Evolutionary conservation across 2,797 vertebrate genomes (phyloP), one percentile per base, ranked within the genome.

Genomic region (Parotocinclus haroldoi): DNA sequence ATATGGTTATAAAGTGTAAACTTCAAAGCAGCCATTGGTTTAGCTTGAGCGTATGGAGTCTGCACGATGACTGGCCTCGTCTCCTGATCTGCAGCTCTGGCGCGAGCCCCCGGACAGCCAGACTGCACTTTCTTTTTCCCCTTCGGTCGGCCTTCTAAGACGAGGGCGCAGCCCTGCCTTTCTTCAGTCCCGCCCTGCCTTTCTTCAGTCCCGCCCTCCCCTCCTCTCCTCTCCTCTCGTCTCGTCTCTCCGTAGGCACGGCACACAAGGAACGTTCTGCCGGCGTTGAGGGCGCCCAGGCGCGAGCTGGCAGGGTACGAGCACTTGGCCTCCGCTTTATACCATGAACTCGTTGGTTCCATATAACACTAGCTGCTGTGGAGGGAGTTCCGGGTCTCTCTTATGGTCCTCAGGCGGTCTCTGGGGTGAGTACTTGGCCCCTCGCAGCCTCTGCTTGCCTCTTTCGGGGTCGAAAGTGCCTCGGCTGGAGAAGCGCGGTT

Each of bases 331-430:
- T 62, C 16, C 45, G 77, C 81, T 83, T 99, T 90, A 98, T 76
- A 99, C 96, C 96, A 99, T 99, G 84, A 98, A 99, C 83, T 99
- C 97, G 7, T 96, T 96, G 78, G 81, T 96, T 79, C 95, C 95
- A 58, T 93, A 94, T 70, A 96, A 79, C 38, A 96, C 89, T 14
- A 92, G 79, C 77, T 91, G 92, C 74, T 93, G 93, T 36, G 90
- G 1, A 0, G 92, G 68, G 69, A 83, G 78, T 62, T 85, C 90
- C 0, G 91, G 80, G 49, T 95, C 93, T 75, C 88, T 92, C 79
- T 89, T 85, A 12, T 61, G 71, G 0, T 84, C 86, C 10, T 95
- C 92, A 0, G 85, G 86, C 53, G 79, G 80, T 87, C 92, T 94
- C 18, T 83, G 83, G 56, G 89, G 80, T n/a, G 91, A 91, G 11